A percentile compares a stretch with the other conserved stretches of the same genome.
Evolutionary conservation across 2,113 vertebrate species (phyloP).

Genomic region (Vombatus ursinus): DNA sequence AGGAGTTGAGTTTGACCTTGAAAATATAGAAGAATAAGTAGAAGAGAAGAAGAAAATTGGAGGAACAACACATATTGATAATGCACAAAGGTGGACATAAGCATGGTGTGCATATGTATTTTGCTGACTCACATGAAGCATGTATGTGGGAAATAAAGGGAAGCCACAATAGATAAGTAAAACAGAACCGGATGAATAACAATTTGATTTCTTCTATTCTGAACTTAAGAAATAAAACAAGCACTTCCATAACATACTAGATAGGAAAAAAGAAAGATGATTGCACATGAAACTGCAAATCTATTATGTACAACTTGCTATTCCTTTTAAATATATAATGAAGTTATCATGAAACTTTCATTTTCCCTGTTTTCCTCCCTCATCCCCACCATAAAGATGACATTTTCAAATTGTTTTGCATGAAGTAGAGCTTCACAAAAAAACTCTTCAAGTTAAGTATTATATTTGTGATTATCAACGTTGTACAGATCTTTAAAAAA

Average conservation of each 20-base stretch:
- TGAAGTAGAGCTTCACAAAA: not conserved
- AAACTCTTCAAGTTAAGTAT: not conserved
- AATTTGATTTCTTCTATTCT: too few relatives aligned
- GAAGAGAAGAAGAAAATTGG: not conserved
- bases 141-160: not conserved
- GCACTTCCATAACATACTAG: too few relatives aligned
- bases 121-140: not conserved
- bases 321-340: too few relatives aligned
- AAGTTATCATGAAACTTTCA: too few relatives aligned
- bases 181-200: not conserved
- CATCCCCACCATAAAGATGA: too few relatives aligned
- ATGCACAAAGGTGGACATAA: not conserved
- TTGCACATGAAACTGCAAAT: too few relatives aligned
- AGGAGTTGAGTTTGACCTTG: not conserved
- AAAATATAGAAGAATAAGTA: not conserved
- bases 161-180: not conserved
- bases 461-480: not conserved
- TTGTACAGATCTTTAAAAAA: not conserved
- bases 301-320: too few relatives aligned
- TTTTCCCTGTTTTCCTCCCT: too few relatives aligned
- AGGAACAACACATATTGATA: not conserved
- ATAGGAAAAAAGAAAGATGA: too few relatives aligned
- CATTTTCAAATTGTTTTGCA: not conserved
- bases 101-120: not conserved
- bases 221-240: too few relatives aligned